These are phyloP conservation scores for Cyprinella venusta DNA, from an alignment of 2,797 vertebrate genomes.

Conservation along the genomic window DNA sequence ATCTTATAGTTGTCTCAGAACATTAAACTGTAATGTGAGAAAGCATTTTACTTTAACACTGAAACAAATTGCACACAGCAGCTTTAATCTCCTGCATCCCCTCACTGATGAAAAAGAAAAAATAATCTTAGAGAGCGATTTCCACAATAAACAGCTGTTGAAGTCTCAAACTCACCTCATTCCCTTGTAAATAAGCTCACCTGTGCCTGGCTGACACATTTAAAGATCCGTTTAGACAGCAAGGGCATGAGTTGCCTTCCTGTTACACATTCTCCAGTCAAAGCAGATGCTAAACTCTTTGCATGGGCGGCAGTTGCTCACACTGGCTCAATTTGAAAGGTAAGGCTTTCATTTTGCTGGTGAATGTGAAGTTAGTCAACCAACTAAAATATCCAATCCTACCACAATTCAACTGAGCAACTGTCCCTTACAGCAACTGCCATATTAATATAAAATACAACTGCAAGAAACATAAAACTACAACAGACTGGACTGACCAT, in stretches of 20 bases:
- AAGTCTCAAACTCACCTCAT: conserved; percentile 18
- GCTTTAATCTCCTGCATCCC: not conserved
- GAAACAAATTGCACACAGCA: not conserved
- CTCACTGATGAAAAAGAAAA: conserved; percentile 5
- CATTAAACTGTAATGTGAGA: not conserved
- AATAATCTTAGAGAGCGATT: not conserved
- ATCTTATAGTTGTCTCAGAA: not conserved
- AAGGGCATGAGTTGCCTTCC: conserved; percentile 17
- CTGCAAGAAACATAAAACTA: conserved; percentile 15
- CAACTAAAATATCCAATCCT: conserved; percentile 16
- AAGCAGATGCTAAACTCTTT: not conserved
- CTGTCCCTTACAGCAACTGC: conserved; percentile 31
- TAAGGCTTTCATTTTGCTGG: conserved; percentile 6
- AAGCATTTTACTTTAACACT: conserved; percentile 11
- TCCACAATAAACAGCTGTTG: conserved; percentile 23
- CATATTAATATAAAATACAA: conserved; percentile 33
- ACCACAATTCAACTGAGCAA: conserved; percentile 28
- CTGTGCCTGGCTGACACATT: conserved; percentile 23
- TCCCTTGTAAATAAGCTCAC: conserved; percentile 13
- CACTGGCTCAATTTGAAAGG: conserved; percentile 12
- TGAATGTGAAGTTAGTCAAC: conserved; percentile 35
- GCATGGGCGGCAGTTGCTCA: conserved; percentile 3
- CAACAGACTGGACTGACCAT: conserved; percentile 7
- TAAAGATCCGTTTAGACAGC: conserved; percentile 37
- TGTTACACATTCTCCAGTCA: conserved; percentile 38